Evolutionary conservation across 2,113 vertebrate species (phyloP).

Genomic region (Thryonomys swinderianus): DNA sequence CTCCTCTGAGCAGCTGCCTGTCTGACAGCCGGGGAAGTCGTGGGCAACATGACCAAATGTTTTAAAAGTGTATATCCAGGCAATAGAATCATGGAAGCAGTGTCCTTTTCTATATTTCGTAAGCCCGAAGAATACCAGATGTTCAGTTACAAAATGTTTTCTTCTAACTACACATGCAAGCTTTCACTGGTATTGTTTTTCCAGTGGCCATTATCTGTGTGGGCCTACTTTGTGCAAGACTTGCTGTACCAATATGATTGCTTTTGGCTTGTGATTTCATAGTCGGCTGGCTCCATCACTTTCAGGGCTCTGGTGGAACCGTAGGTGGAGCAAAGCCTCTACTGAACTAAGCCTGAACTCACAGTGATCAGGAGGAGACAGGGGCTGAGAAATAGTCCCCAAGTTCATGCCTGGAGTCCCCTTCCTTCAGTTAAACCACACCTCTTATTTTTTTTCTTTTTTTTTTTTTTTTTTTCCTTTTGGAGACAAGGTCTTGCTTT

Average conservation of each 20-base stretch:
- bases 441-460: no score
- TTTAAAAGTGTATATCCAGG: neutral
- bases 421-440: neutral
- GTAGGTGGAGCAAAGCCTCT: neutral
- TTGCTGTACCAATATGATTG: neutral
- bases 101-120: neutral
- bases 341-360: neutral
- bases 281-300: neutral
- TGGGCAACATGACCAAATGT: neutral
- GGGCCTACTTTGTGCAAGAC: neutral
- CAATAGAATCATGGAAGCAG: neutral
- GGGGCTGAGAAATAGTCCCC: neutral
- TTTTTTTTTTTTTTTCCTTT: no score
- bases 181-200: neutral
- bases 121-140: neutral
- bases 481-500: no score
- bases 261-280: neutral
- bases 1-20: neutral
- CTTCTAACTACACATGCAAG: neutral
- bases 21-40: constrained; percentile 25
- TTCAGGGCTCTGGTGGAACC: neutral
- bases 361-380: no score
- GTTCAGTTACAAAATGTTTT: constrained; percentile 25
- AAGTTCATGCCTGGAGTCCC: neutral
- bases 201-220: neutral